A percentile compares a stretch with the other conserved stretches of the same genome.
These are phyloP conservation scores for Strix uralensis DNA, from an alignment of 2,113 vertebrate genomes.

Conservation along the genomic window DNA sequence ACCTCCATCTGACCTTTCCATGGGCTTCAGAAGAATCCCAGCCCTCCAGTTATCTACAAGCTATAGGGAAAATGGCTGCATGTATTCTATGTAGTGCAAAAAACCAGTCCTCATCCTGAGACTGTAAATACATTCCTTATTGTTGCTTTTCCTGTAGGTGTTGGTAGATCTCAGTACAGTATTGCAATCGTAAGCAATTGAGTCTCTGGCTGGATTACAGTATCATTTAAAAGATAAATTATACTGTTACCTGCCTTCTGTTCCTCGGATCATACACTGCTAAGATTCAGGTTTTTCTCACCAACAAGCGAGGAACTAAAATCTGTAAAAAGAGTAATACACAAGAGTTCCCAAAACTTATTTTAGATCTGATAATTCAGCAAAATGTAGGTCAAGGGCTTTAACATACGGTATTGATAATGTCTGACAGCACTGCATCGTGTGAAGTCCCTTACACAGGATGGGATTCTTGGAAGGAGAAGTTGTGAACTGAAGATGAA, in stretches of 20 bases:
- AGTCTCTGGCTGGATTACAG: neutral
- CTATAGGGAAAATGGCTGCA: neutral
- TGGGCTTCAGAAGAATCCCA: neutral
- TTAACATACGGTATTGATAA: neutral
- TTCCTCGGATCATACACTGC: neutral
- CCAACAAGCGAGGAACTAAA: neutral
- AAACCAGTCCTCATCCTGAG: neutral
- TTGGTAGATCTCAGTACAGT: neutral
- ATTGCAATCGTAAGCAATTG: rapidly evolving
- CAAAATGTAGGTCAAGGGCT: neutral
- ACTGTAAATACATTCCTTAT: neutral
- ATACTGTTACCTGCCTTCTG: neutral
- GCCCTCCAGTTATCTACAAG: neutral
- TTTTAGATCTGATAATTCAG: neutral
- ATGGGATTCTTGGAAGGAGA: neutral
- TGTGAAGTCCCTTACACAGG: neutral
- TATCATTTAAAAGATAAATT: neutral
- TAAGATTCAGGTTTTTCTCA: neutral
- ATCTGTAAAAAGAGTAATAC: neutral
- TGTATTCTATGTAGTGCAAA: neutral
- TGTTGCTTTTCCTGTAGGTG: neutral
- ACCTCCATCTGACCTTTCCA: neutral
- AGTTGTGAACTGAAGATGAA: neutral
- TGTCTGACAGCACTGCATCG: neutral
- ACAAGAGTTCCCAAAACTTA: neutral